Evolutionary conservation across 2,888 invertebrate species (phyloP).

Genomic region (Drosophila borborema): DNA sequence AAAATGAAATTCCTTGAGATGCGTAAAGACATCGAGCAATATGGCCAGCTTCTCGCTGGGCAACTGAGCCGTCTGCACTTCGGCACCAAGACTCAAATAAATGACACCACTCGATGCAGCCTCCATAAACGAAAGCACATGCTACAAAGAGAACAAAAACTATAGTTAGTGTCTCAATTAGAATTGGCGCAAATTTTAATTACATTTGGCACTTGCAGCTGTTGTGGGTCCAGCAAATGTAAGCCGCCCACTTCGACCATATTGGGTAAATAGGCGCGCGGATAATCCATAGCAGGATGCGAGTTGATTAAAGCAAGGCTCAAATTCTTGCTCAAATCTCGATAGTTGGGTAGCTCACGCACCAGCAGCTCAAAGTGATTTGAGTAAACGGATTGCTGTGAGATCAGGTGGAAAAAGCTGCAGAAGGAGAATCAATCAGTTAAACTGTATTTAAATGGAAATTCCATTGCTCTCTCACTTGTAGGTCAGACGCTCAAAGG

Average conservation of each 20-base stretch:
- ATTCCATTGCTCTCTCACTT: slow-evolving; percentile 64
- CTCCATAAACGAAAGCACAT: slow-evolving; percentile 82
- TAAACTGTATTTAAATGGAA: neutral
- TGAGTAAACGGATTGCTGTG: slow-evolving; percentile 83
- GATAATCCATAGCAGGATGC: slow-evolving; percentile 83
- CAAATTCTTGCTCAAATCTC: slow-evolving; percentile 83
- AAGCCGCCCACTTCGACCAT: slow-evolving; percentile 83
- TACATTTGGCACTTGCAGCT: slow-evolving; percentile 74
- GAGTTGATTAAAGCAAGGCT: slow-evolving; percentile 84
- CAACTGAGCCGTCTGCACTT: slow-evolving; percentile 80
- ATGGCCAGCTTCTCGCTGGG: slow-evolving; percentile 82
- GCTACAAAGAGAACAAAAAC: slow-evolving; percentile 47
- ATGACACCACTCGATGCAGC: slow-evolving; percentile 84
- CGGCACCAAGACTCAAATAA: slow-evolving; percentile 85
- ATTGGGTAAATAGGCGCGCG: slow-evolving; percentile 83
- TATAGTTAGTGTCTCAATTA: neutral
- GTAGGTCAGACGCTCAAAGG: slow-evolving; percentile 84
- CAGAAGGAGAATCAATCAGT: slow-evolving; percentile 5
- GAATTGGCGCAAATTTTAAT: neutral
- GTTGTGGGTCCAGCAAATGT: slow-evolving; percentile 65
- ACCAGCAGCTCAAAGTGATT: slow-evolving; percentile 82
- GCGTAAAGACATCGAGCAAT: slow-evolving; percentile 76
- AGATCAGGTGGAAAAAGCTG: slow-evolving; percentile 84
- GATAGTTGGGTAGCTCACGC: slow-evolving; percentile 81
- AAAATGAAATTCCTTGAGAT: slow-evolving; percentile 83